phyloP scores from a whole-genome alignment of 2,797 vertebrate species.

The Rhinoraja longicauda region DNA sequence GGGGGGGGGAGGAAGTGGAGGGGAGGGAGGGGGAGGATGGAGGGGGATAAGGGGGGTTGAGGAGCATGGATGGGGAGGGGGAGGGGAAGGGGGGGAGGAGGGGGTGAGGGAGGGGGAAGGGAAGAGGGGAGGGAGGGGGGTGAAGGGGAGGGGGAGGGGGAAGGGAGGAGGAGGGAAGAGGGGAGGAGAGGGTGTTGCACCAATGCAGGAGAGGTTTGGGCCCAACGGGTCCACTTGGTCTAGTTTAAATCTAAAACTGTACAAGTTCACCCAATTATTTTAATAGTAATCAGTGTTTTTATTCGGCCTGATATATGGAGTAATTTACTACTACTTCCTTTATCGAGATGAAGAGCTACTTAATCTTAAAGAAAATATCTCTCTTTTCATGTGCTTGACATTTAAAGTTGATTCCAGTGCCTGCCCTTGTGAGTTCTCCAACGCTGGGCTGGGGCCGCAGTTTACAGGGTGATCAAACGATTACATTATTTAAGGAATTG shows the following conservation, averaged over 20 bases:
- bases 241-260: not conserved
- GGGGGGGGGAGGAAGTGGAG: too few relatives aligned
- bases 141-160: too few relatives aligned
- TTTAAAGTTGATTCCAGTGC: not conserved
- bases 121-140: too few relatives aligned
- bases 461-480: not conserved
- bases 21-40: too few relatives aligned
- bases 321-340: not conserved
- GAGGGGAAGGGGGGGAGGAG: too few relatives aligned
- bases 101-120: too few relatives aligned
- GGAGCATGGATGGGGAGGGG: too few relatives aligned
- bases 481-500: not conserved
- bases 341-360: not conserved
- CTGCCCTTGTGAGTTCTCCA: not conserved
- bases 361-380: not conserved
- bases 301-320: not conserved
- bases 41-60: too few relatives aligned
- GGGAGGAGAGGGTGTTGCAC: too few relatives aligned
- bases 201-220: too few relatives aligned
- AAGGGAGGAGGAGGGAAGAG: too few relatives aligned
- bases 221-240: too few relatives aligned
- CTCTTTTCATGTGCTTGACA: not conserved
- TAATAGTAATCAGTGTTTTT: not conserved
- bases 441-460: not conserved
- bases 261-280: not conserved